These are phyloP conservation scores for Nephrotoma guestfalica DNA, from an alignment of 2,888 invertebrate species.

Conservation along the genomic window DNA sequence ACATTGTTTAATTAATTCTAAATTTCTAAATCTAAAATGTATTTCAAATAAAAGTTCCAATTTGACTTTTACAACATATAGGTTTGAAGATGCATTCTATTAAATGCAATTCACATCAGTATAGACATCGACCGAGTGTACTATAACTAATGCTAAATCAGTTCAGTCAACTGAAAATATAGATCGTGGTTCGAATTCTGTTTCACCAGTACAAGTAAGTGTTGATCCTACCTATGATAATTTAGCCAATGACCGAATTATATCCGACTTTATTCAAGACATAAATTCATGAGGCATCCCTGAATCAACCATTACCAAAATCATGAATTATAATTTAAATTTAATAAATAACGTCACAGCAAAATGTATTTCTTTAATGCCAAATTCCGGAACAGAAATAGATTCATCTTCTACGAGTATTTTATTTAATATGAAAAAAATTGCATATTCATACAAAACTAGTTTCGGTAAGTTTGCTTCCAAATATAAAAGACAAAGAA, in stretches of 20 bases:
- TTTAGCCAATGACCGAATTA: background rate
- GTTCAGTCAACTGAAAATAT: background rate
- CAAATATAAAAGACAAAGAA: constrained; percentile 7
- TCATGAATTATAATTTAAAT: constrained; percentile 5
- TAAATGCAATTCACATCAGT: background rate
- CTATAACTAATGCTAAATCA: background rate
- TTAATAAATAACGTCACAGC: background rate
- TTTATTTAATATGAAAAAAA: background rate
- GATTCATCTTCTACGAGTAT: too few species aligned
- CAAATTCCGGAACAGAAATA: too few species aligned
- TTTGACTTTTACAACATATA: background rate
- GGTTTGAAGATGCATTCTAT: constrained; percentile 6
- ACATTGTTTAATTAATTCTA: background rate
- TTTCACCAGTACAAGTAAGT: too few species aligned
- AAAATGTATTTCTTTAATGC: background rate
- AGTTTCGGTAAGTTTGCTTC: background rate
- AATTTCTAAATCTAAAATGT: constrained; percentile 4
- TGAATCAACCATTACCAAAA: constrained; percentile 3
- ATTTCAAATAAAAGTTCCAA: constrained; percentile 1
- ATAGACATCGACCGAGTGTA: background rate
- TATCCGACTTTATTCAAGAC: background rate
- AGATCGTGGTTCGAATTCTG: too few species aligned
- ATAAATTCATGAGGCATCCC: constrained; percentile 4
- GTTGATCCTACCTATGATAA: background rate
- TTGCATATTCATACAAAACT: background rate